A percentile compares a stretch with the other conserved stretches of the same genome.
These are phyloP conservation scores for Drosophila chauvacae DNA, from an alignment of 1,140 invertebrate genomes.

Conservation along the genomic window DNA sequence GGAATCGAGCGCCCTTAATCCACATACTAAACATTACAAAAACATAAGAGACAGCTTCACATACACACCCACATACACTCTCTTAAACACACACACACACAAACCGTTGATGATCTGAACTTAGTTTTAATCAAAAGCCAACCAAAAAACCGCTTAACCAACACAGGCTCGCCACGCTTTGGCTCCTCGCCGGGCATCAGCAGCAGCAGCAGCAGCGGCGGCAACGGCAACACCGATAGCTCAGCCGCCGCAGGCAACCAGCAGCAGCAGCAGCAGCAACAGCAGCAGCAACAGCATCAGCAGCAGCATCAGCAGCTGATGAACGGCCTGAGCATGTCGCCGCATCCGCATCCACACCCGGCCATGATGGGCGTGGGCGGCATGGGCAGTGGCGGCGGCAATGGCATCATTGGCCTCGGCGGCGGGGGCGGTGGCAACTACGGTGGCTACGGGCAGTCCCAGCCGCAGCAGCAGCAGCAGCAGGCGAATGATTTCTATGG, in stretches of 20 bases:
- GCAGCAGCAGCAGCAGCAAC: constrained; percentile 51
- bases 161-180: constrained; percentile 83
- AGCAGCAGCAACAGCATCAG: constrained; percentile 64
- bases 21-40: constrained; percentile 54
- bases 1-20: constrained; percentile 25
- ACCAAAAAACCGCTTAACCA: constrained; percentile 74
- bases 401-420: constrained; percentile 74
- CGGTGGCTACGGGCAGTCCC: constrained; percentile 60
- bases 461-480: constrained; percentile 54
- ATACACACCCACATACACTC: constrained; percentile 44
- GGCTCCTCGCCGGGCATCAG: constrained; percentile 68
- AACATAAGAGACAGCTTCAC: constrained; percentile 58
- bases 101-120: constrained; percentile 48
- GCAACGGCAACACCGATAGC: constrained; percentile 52
- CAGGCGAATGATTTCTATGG: constrained; percentile 83
- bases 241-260: constrained; percentile 55
- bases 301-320: constrained; percentile 70
- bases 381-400: constrained; percentile 71
- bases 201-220: constrained; percentile 49
- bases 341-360: constrained; percentile 65
- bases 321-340: constrained; percentile 71
- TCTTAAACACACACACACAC: constrained; percentile 28
- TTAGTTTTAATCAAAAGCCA: constrained; percentile 67
- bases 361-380: constrained; percentile 75
- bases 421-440: constrained; percentile 54